Percentiles rank a stretch among this genome's conserved stretches.
Conservation (phyloP, 2,113 vertebrate genomes). For the Psettodes erumei region DNA sequence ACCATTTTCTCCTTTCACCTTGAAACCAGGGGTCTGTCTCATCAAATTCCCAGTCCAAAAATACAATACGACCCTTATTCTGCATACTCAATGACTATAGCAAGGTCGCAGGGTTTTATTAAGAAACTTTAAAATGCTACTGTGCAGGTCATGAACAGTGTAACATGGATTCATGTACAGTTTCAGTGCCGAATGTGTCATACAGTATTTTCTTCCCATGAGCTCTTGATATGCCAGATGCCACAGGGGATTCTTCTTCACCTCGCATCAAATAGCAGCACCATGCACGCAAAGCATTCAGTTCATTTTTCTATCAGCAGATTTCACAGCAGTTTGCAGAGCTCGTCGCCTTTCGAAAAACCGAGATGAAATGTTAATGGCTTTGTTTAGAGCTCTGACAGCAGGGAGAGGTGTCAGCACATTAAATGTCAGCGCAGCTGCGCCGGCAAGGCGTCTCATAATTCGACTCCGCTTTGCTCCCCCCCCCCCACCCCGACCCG, state of each 20-base stretch:
- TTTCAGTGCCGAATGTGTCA: neutral
- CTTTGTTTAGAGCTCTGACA: neutral
- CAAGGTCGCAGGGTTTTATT: slow-evolving; percentile 44
- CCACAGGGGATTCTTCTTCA: neutral
- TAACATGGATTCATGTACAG: slow-evolving; percentile 15
- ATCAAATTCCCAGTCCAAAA: slow-evolving; percentile 16
- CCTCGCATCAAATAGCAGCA: neutral
- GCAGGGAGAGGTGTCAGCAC: neutral
- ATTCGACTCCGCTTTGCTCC: neutral
- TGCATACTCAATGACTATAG: slow-evolving; percentile 13
- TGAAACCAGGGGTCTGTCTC: slow-evolving; percentile 27
- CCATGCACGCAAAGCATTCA: neutral
- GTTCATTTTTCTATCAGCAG: neutral
- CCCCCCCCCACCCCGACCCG: slow-evolving; percentile 15
- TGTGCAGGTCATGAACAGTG: neutral
- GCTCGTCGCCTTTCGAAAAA: neutral
- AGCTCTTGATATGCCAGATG: neutral
- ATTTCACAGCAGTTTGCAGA: neutral
- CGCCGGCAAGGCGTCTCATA: neutral
- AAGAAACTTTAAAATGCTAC: slow-evolving; percentile 6
- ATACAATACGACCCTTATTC: neutral
- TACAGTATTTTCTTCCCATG: neutral
- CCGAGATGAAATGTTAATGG: neutral
- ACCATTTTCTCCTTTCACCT: slow-evolving; percentile 26
- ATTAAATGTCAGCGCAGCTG: neutral